Percentiles rank a stretch among this genome's conserved stretches.
Evolutionary conservation across 2,113 vertebrate genomes (phyloP).

Genomic region (Ophthalmolycus amberensis): DNA sequence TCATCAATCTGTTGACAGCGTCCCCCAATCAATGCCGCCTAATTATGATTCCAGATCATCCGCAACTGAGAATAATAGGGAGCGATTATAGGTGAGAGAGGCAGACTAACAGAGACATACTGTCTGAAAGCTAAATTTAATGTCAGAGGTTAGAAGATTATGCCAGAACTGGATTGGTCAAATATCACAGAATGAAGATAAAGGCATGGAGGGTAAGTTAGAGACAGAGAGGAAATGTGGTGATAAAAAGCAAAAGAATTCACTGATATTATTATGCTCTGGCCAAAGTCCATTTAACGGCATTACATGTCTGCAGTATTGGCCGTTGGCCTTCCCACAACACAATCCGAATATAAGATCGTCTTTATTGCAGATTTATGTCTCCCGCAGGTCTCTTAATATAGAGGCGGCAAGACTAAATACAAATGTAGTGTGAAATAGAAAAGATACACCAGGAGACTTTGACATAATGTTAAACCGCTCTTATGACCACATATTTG

Average conservation of each 20-base stretch:
- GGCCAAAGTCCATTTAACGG: not conserved
- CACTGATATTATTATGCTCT: not conserved
- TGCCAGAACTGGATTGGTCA: not conserved
- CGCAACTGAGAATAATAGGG: conserved; percentile 50
- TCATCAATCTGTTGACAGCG: conserved; percentile 55
- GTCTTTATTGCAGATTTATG: not conserved
- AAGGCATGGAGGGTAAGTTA: not conserved
- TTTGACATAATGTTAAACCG: not conserved
- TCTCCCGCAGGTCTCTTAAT: not conserved
- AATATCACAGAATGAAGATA: not conserved
- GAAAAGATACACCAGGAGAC: conserved; percentile 4
- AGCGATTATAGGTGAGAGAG: conserved; percentile 39
- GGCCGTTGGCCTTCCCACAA: not conserved
- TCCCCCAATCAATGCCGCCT: conserved; percentile 46
- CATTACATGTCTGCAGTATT: not conserved
- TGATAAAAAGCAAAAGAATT: not conserved
- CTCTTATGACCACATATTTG: not conserved
- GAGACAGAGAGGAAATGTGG: not conserved
- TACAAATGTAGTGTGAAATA: conserved; percentile 17
- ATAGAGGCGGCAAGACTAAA: not conserved
- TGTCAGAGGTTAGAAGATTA: not conserved
- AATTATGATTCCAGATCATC: conserved; percentile 47
- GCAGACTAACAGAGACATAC: conserved; percentile 8
- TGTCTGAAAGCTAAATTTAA: not conserved
- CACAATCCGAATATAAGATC: not conserved